phyloP scores from a whole-genome alignment of 2,797 vertebrate genomes.

The Micropoecilia bifurca region DNA sequence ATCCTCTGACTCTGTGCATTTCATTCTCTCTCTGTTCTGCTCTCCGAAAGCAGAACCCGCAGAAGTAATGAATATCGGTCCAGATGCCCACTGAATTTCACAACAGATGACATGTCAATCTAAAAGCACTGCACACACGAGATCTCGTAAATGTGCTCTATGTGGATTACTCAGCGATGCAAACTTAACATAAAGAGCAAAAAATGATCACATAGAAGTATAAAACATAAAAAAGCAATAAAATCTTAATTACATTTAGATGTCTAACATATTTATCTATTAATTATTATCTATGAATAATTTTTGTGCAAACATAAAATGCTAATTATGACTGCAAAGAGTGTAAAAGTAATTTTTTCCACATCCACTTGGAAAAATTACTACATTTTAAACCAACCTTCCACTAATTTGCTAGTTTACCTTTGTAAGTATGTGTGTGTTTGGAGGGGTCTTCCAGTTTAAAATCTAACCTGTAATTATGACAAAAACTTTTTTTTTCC shows the following conservation, averaged over 20 bases:
- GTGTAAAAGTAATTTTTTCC: not conserved
- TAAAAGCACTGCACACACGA: not conserved
- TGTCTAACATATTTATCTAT: not conserved
- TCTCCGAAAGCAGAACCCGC: slow-evolving; percentile 54
- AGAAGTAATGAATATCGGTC: slow-evolving; percentile 65
- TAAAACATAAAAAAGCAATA: not conserved
- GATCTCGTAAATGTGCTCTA: not conserved
- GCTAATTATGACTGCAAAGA: not conserved
- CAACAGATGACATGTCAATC: slow-evolving; percentile 63
- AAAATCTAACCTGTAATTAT: not conserved
- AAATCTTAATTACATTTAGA: slow-evolving; percentile 3
- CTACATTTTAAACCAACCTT: not conserved
- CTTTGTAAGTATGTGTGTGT: not conserved
- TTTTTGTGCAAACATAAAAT: not conserved
- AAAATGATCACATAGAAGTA: not conserved
- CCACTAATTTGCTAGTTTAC: not conserved
- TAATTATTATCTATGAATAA: too few relatives aligned
- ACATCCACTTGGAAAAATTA: not conserved
- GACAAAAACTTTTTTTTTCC: not conserved
- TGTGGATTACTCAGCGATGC: slow-evolving; percentile 7
- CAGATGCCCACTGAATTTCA: slow-evolving; percentile 72
- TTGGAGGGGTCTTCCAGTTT: not conserved
- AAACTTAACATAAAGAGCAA: slow-evolving; percentile 22
- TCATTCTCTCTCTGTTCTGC: slow-evolving; percentile 17
- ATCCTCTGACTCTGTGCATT: slow-evolving; percentile 49